A percentile compares a stretch with the other conserved stretches of the same genome.
Evolutionary conservation across 2,797 vertebrate genomes (phyloP).

Genomic region (Takifugu rubripes): DNA sequence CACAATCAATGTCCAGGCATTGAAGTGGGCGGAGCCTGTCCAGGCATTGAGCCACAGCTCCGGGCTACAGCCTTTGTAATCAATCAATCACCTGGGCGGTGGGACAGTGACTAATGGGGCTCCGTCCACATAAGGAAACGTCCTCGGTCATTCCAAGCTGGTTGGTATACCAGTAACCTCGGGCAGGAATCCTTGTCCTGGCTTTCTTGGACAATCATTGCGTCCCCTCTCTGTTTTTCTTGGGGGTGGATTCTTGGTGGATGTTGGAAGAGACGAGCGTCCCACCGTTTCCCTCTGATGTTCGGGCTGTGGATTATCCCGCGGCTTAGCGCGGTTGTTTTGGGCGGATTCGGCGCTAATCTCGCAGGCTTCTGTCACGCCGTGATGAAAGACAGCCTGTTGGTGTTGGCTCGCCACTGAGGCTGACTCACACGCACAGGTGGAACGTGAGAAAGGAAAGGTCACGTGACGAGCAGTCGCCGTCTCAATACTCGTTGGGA

Average conservation of each 20-base stretch:
- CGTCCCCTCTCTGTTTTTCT: constrained; percentile 56
- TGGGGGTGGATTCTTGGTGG: constrained; percentile 54
- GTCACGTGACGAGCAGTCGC: constrained; percentile 15
- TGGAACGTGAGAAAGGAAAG: constrained; percentile 55
- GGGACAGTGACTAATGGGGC: constrained; percentile 20
- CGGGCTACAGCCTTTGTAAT: constrained; percentile 44
- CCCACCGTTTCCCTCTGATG: constrained; percentile 66
- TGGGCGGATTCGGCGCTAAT: constrained; percentile 67
- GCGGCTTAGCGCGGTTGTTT: constrained; percentile 64
- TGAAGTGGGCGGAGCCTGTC: background rate
- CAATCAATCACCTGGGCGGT: constrained; percentile 60
- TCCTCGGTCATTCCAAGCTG: background rate
- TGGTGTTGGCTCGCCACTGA: constrained; percentile 60
- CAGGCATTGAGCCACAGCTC: constrained; percentile 29
- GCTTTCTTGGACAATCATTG: constrained; percentile 57
- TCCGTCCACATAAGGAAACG: constrained; percentile 28
- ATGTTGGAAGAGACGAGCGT: constrained; percentile 54
- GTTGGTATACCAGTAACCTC: constrained; percentile 21
- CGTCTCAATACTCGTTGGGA: constrained; percentile 9
- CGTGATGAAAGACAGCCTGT: constrained; percentile 70
- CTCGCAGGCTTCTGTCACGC: constrained; percentile 62
- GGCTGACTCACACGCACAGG: constrained; percentile 67
- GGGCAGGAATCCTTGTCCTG: constrained; percentile 55
- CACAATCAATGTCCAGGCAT: too few relatives aligned
- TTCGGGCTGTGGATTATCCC: constrained; percentile 66